Base-by-base conservation (phyloP, 2,113 vertebrate species). In the Elgaria multicarinata region DNA sequence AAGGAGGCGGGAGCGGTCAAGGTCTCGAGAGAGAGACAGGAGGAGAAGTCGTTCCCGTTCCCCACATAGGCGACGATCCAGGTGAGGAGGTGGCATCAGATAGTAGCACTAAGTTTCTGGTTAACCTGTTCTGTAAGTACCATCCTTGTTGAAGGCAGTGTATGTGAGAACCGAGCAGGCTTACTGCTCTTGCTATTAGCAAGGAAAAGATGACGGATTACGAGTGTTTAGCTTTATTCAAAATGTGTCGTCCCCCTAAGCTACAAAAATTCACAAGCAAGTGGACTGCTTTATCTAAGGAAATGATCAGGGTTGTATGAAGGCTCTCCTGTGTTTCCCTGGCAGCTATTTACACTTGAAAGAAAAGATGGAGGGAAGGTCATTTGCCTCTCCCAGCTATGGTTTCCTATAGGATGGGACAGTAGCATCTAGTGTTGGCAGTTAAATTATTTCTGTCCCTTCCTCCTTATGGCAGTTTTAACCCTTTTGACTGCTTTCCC, bases 11-110 rank as follows among this genome's bases (percentile, higher is more conserved):
- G 98, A 99, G 7, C 97, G 99, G 31, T 98, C 98, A 0, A 95
- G 98, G 4, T 99, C 98, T 6, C 96, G 98, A 20, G 98, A 99
- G 77, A 96, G 98, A 90, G 98, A 99, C 9, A 94, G 99, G 1
- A 97, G 99, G 46, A 96, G 98, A 88, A 98, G 97, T 85, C 98
- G 99, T 1, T 99, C 98, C 0, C 97, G 98, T 2, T 99, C 99
- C 31, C 98, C 98, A 0, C 99, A 98, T 95, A 96, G 98, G 90
- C 96, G 99, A 9, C 97, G 99, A 0, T 99, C 99, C 88, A 98
- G 98, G 98, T 99, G 87, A 97, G 95, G 36, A 62, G 3, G 3
- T 42, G 39, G 9, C 22, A 6, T 13, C 26, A 12, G 64, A 26
- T 33, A 24, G 24, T 2, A 46, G 18, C 69, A 18, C 42, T 13